phyloP scores from a whole-genome alignment of 1,140 invertebrate genomes.

The Micrasema minimum region DNA sequence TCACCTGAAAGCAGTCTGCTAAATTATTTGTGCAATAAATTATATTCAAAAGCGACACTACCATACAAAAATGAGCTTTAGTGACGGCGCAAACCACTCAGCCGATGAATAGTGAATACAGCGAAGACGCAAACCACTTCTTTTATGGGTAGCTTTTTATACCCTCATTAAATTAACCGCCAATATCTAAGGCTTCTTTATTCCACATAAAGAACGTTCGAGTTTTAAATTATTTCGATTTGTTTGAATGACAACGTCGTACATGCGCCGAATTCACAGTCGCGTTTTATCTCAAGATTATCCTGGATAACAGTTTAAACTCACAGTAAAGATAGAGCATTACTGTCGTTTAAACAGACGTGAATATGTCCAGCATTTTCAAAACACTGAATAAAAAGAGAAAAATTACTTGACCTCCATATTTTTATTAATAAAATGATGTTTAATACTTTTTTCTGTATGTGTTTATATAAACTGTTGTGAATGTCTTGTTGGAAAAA shows the following conservation, averaged over 20 bases:
- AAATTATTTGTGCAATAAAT: not conserved
- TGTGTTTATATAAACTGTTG: no score
- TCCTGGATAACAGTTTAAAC: not conserved
- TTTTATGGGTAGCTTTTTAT: constrained; percentile 2
- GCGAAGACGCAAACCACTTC: constrained; percentile 18
- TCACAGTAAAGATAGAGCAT: no score
- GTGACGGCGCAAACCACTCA: no score
- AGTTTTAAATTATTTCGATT: constrained; percentile 31
- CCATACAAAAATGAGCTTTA: not conserved
- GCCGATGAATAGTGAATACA: no score
- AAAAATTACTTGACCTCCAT: no score
- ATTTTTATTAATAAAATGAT: no score
- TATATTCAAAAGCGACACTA: not conserved
- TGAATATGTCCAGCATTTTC: no score
- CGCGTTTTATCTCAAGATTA: not conserved
- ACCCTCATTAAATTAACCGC: constrained; percentile 24
- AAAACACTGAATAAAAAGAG: no score
- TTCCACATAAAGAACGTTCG: constrained; percentile 18
- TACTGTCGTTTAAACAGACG: no score
- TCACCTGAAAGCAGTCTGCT: no score
- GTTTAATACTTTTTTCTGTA: no score
- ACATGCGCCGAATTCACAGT: not conserved
- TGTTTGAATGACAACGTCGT: constrained; percentile 17
- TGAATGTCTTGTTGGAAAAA: no score
- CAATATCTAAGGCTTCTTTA: constrained; percentile 22